A percentile compares a stretch with the other conserved stretches of the same genome.
phyloP scores from a whole-genome alignment of 2,113 vertebrate species.

The Leucosticte australis region DNA sequence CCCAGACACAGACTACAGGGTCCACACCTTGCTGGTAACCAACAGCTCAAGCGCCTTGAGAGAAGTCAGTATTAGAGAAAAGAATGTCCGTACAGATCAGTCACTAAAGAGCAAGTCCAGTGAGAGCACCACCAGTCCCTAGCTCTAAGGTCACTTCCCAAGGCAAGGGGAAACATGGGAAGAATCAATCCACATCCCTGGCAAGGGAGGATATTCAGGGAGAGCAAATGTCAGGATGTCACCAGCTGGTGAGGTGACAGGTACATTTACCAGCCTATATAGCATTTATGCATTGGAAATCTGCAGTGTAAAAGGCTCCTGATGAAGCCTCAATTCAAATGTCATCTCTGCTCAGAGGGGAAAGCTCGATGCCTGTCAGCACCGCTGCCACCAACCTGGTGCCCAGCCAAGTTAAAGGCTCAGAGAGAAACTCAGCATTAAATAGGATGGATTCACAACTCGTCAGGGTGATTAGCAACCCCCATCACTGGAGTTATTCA shows the following conservation, averaged over 20 bases:
- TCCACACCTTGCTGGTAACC: not conserved
- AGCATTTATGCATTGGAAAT: not conserved
- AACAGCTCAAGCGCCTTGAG: not conserved
- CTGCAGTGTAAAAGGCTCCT: not conserved
- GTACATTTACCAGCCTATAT: not conserved
- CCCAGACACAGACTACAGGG: not conserved
- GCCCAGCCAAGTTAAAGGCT: not conserved
- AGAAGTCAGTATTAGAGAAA: not conserved
- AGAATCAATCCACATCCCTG: not conserved
- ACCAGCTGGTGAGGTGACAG: not conserved
- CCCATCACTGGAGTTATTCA: not conserved
- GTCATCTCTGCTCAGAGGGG: conserved; percentile 9
- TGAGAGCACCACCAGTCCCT: not conserved
- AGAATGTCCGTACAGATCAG: not conserved
- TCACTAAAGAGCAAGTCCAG: not conserved
- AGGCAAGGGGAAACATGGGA: not conserved
- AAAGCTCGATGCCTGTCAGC: not conserved
- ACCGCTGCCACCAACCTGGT: not conserved
- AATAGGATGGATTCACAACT: not conserved
- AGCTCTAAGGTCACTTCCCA: not conserved
- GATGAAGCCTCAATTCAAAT: conserved; percentile 22
- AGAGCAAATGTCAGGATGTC: not conserved
- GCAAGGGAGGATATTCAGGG: not conserved
- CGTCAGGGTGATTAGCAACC: not conserved
- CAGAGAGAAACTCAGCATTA: not conserved